Conservation (phyloP, 2,797 vertebrate genomes). For the Anabas testudineus region DNA sequence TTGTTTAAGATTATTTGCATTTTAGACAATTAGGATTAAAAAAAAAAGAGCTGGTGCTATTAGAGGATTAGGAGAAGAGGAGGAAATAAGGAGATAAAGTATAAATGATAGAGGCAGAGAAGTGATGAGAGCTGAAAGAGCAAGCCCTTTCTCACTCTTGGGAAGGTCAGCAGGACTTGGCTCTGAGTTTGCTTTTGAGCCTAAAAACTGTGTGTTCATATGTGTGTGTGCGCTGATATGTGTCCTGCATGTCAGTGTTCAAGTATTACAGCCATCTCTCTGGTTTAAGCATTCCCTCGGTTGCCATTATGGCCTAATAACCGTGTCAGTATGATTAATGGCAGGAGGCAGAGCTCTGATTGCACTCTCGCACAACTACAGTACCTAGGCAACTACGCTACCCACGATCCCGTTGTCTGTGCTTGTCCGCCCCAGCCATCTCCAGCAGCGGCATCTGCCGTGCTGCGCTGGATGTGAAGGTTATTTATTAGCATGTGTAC, state of each 20-base stretch:
- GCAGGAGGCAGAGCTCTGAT: constrained; percentile 57
- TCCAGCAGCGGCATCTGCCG: not conserved
- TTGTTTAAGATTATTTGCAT: not conserved
- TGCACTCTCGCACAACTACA: constrained; percentile 63
- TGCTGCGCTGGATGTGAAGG: constrained; percentile 37
- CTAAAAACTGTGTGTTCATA: constrained; percentile 27
- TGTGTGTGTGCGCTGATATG: constrained; percentile 27
- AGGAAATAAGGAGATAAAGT: not conserved
- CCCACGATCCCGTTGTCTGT: constrained; percentile 50
- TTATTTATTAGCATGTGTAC: constrained; percentile 24
- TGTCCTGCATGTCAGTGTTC: constrained; percentile 50
- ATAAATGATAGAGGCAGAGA: not conserved
- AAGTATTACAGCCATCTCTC: constrained; percentile 74
- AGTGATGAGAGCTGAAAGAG: constrained; percentile 10
- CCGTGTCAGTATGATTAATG: constrained; percentile 79
- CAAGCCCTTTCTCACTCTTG: constrained; percentile 36
- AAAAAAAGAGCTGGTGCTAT: not conserved
- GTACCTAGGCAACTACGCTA: constrained; percentile 60
- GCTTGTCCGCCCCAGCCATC: not conserved
- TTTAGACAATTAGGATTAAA: not conserved
- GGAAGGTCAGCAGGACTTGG: constrained; percentile 60
- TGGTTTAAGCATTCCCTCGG: constrained; percentile 73
- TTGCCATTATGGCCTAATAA: constrained; percentile 80
- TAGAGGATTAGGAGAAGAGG: not conserved
- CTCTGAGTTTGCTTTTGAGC: constrained; percentile 21